Base-by-base conservation (phyloP, 2,797 vertebrate genomes). In the Ctenosaura bakeri region DNA sequence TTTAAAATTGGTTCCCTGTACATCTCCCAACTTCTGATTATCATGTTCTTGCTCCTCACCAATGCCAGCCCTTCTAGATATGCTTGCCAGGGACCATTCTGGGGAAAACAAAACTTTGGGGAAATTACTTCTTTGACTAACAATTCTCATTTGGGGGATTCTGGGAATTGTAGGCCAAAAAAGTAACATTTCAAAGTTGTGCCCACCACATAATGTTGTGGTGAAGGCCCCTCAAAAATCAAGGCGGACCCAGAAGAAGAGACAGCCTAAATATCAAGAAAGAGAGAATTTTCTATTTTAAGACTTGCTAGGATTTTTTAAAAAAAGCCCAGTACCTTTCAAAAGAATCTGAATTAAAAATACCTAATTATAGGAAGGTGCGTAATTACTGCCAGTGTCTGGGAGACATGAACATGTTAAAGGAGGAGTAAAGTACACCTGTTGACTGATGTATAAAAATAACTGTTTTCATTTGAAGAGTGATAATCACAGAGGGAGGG, bases 391-490 rank as follows among this genome's bases (percentile, higher is more conserved):
- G 13, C 13, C 91, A 38, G 6, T 64, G 88, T 91, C 80, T 86
- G 24, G 26, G 90, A 73, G 80, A 73, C 87, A 46, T 32, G 42
- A 81, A 69, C 86, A 77, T 85, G 95, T 90, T 81, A 52, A 83
- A 78, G 80, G 77, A 90, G 74, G 92, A 73, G 29, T 8, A 9
- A 85, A 89, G 66, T 83, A 77, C 83, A 94, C 89, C 13, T 35
- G 26, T 83, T 95, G 89, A 66, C 87, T 62, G 50, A 88, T 88
- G 89, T 92, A 88, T 86, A 92, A 92, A 94, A 87, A 66, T 56
- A 92, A 91, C 35, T 35, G 22, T 85, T 94, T 92, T 88, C 73
- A 50, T 92, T 81, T 32, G 86, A 95, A 89, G 38, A 54, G 1
- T 93, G 81, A 89, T 62, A 80, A 92, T 82, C 81, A 88, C 18